Evolutionary conservation across 35 echinoderm and acorn worm genomes (phyloP).

Genomic region (Chiridota heheva): DNA sequence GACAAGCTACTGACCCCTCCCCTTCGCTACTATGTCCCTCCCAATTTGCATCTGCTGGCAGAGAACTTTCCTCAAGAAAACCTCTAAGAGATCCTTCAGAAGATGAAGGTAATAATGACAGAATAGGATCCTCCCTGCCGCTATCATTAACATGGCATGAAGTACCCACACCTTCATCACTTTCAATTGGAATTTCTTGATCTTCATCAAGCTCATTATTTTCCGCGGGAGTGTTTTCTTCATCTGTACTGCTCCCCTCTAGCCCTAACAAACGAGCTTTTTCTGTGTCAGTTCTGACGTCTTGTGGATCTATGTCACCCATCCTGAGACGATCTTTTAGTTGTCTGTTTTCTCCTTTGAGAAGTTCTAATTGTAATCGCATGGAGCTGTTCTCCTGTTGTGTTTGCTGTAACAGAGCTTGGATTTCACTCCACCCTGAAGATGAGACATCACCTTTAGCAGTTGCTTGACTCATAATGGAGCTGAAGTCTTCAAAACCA

Average conservation of each 20-base stretch:
- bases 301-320: conserved; percentile 39
- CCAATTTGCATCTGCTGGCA: conserved; percentile 80
- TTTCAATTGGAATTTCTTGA: too few relatives aligned
- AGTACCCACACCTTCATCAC: background rate
- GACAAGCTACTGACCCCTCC: conserved; percentile 94
- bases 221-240: conserved; percentile 31
- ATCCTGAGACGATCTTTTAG: conserved; percentile 74
- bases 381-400: conserved; percentile 95
- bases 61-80: conserved; percentile 13
- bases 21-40: conserved; percentile 90
- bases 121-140: conserved; percentile 60
- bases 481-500: background rate
- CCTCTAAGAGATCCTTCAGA: background rate
- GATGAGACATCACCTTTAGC: conserved; percentile 48
- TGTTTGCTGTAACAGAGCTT: conserved; percentile 90
- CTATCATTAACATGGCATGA: conserved; percentile 13
- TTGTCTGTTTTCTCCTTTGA: conserved; percentile 76
- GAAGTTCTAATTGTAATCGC: conserved; percentile 82
- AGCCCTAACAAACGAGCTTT: conserved; percentile 79
- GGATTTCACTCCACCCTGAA: conserved; percentile 92
- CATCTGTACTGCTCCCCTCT: conserved; percentile 54
- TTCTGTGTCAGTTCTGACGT: conserved; percentile 81
- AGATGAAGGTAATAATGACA: conserved; percentile 79
- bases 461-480: conserved; percentile 59
- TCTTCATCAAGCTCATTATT: conserved; percentile 21